phyloP scores from a whole-genome alignment of 2,113 vertebrate genomes.

The Camelus bactrianus region DNA sequence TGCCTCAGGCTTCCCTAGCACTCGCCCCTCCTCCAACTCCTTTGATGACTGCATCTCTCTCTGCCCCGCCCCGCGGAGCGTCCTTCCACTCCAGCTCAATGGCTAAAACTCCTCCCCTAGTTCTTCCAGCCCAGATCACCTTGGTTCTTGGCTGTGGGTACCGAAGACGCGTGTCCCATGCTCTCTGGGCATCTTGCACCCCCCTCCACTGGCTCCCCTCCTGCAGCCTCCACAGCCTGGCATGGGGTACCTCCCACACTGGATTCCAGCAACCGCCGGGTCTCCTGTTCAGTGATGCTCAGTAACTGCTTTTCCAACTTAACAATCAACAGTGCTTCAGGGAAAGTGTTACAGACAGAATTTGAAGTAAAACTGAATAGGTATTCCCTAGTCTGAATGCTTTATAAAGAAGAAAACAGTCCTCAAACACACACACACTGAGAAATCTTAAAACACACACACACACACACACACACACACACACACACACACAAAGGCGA shows the following conservation, averaged over 20 bases:
- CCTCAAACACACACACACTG: not conserved
- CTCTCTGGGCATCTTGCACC: not conserved
- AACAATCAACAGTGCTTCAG: not conserved
- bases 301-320: not conserved
- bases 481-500: not conserved
- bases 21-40: too few relatives aligned
- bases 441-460: too few relatives aligned
- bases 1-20: not conserved
- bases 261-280: not conserved
- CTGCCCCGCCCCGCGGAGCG: not conserved
- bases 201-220: not conserved
- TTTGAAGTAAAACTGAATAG: not conserved
- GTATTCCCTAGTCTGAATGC: not conserved
- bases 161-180: fast-evolving
- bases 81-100: not conserved
- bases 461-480: not conserved
- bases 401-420: not conserved
- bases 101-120: not conserved
- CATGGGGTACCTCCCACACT: fast-evolving
- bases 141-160: not conserved
- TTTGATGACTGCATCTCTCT: not conserved
- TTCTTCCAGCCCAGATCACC: not conserved
- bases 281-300: not conserved
- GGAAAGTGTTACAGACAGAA: not conserved
- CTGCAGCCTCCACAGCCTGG: too few relatives aligned